Base-by-base conservation (phyloP, 1,140 invertebrate genomes). In the Harpegnathos saltator region DNA sequence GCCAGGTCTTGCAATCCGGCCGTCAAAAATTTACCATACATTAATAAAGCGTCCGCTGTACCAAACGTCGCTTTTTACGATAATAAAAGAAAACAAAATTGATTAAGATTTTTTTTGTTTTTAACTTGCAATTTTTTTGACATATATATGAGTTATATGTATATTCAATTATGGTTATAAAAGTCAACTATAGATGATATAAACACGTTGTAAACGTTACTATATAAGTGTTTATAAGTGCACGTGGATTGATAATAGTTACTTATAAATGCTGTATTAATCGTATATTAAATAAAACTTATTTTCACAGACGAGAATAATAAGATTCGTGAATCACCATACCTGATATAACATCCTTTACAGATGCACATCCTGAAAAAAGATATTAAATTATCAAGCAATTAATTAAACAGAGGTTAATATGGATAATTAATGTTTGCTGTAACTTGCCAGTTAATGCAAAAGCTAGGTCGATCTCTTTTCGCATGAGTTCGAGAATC, bases 391-490 rank as follows among this genome's bases (percentile, higher is more conserved):
- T 14, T 44, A 58, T 81, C 50, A 33, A 48, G 66, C 59, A 44
- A 19, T 44, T 74, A 0, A 44, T 1, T 38, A 24, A 9, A 14
- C 48, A 63, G 65, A 33, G n/a, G 26, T 69, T 17, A 14, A 65
- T 52, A 0, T 24, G 12, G 48, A 29, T 52, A 68, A 11, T 72
- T 73, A 48, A 44, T 11, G 11, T 44, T 9, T 15, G 61, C 48
- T 62, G 84, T 69, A 71, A 63, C 58, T 88, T 95, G 97, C 98
- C 98, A 89, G 97, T 95, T 62, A 99, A 94, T 54, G 96, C 96
- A 91, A 99, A 95, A 0, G 97, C 95, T 63, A 96, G 95, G 88
- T 98, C 96, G 12, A 99, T 95, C 94, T 99, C 98, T 48, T 95
- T 96, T 85, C 95, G 95, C 11, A 99, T 92, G 74, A 99, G 96